A percentile compares a stretch with the other conserved stretches of the same genome.
These are phyloP conservation scores for Bicyclus anynana DNA, from an alignment of 1,140 invertebrate species.

Conservation along the genomic window DNA sequence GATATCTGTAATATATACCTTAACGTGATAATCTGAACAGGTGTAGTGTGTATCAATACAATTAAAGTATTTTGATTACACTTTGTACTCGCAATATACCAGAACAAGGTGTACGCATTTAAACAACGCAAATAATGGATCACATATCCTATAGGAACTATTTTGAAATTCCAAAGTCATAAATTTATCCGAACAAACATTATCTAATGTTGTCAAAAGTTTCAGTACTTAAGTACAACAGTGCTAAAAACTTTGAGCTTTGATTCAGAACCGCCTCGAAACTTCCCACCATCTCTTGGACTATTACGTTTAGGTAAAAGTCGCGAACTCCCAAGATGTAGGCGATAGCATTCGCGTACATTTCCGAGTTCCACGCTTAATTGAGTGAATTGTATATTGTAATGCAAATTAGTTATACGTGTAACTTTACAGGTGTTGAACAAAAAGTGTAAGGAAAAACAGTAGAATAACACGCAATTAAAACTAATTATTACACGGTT, in stretches of 20 bases:
- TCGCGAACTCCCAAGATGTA: not conserved
- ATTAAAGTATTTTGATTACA: too few species aligned
- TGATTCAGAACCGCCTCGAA: not conserved
- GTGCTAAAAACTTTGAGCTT: not conserved
- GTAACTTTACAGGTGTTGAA: not conserved
- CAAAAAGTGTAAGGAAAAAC: not conserved
- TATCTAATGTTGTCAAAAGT: too few species aligned
- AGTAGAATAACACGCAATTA: not conserved
- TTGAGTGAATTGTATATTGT: not conserved
- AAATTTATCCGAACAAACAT: too few species aligned
- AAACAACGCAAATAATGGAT: too few species aligned
- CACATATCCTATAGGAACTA: too few species aligned
- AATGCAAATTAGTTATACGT: not conserved
- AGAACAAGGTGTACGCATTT: too few species aligned
- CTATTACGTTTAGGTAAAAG: not conserved
- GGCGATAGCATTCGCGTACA: not conserved
- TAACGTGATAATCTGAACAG: too few species aligned
- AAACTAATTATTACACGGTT: not conserved
- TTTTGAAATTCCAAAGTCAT: too few species aligned
- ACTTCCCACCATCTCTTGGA: not conserved
- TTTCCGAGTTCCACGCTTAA: constrained; percentile 4
- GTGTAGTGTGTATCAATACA: too few species aligned
- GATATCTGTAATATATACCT: too few species aligned
- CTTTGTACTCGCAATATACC: too few species aligned
- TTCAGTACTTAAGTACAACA: too few species aligned